A percentile compares a stretch with the other conserved stretches of the same genome.
Conservation (phyloP, 2,113 vertebrate genomes). For the Albula glossodonta region DNA sequence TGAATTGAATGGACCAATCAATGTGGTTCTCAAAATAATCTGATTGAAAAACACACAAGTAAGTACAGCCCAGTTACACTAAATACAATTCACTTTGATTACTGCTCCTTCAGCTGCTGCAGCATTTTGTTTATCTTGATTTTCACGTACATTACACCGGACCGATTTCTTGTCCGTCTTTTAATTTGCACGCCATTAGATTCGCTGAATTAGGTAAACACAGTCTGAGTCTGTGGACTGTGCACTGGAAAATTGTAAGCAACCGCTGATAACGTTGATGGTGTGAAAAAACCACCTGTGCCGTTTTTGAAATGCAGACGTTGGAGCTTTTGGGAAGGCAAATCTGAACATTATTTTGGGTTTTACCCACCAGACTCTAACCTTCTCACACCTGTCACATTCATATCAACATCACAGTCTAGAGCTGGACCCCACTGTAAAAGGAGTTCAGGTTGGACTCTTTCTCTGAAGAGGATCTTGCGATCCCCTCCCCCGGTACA, state of each 20-base stretch:
- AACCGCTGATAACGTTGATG: background rate
- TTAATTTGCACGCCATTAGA: background rate
- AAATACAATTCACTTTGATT: too few species aligned
- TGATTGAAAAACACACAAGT: too few species aligned
- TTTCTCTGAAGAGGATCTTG: slow-evolving; percentile 12
- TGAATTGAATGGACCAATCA: too few species aligned
- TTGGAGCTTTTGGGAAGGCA: background rate
- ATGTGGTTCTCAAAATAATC: too few species aligned
- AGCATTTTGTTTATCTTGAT: background rate
- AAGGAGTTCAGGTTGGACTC: background rate
- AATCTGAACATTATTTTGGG: background rate
- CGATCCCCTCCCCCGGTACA: background rate
- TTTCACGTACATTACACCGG: background rate
- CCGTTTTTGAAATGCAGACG: background rate
- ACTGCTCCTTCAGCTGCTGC: background rate
- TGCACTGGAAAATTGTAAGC: background rate
- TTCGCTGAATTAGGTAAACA: too few species aligned
- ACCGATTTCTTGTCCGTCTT: background rate
- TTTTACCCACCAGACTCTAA: slow-evolving; percentile 1
- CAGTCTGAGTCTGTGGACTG: background rate
- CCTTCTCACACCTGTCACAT: background rate
- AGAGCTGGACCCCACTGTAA: background rate
- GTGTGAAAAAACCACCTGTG: background rate
- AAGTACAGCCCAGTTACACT: too few species aligned
- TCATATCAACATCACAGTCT: too few species aligned